Percentiles rank a stretch among this genome's conserved stretches.
Evolutionary conservation across 2,797 vertebrate species (phyloP).

Genomic region (Scomberomorus guttatus): DNA sequence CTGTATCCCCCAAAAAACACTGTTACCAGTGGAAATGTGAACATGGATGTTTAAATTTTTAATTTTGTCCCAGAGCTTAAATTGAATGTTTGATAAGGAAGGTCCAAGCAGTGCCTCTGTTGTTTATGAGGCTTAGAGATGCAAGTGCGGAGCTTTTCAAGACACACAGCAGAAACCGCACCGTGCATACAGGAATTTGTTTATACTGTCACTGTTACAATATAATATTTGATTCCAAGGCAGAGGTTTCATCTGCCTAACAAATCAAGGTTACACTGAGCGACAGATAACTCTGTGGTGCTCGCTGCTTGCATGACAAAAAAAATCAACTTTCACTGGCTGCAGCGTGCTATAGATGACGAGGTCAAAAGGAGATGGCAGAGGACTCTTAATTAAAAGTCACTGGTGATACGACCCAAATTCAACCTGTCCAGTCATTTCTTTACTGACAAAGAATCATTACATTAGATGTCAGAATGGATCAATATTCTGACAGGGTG

Average conservation of each 20-base stretch:
- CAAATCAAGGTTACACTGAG: constrained; percentile 66
- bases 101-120: constrained; percentile 30
- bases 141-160: constrained; percentile 26
- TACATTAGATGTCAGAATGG: constrained; percentile 79
- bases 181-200: constrained; percentile 23
- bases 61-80: constrained; percentile 44
- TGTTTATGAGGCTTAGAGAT: constrained; percentile 51
- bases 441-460: constrained; percentile 84
- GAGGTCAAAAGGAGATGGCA: constrained; percentile 76
- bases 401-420: constrained; percentile 73
- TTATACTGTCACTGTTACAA: constrained; percentile 38
- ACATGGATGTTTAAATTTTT: constrained; percentile 42
- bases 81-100: constrained; percentile 49
- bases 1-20: constrained; percentile 2
- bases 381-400: constrained; percentile 84
- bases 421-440: constrained; percentile 77
- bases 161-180: constrained; percentile 14
- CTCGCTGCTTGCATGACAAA: constrained; percentile 46
- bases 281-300: constrained; percentile 52
- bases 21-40: constrained; percentile 15
- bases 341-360: constrained; percentile 53
- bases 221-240: constrained; percentile 54
- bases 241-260: constrained; percentile 50
- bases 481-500: constrained; percentile 85
- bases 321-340: constrained; percentile 53